Conservation (phyloP, 2,113 vertebrate genomes). For the Burhinus oedicnemus region DNA sequence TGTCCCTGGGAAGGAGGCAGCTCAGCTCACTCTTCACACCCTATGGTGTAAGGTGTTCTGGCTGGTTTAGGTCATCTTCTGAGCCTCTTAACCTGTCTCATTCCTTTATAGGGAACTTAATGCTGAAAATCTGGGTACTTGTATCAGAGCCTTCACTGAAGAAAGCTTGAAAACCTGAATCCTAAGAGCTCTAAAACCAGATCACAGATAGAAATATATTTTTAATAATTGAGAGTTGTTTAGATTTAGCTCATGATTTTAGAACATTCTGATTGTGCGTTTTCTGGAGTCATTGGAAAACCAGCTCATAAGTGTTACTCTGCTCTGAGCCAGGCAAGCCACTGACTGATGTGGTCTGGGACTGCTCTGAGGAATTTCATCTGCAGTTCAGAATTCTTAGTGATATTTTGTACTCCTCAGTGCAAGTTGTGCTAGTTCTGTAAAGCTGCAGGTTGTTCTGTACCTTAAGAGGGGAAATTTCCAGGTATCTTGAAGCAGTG, state of each 20-base stretch:
- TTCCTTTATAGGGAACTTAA: not conserved
- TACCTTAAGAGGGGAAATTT: not conserved
- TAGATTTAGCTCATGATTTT: not conserved
- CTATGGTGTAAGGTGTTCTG: accelerated
- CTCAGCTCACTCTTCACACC: not conserved
- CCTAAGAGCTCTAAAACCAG: not conserved
- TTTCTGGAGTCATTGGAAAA: not conserved
- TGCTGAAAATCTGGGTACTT: not conserved
- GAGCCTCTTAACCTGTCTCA: not conserved
- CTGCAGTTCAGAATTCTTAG: not conserved
- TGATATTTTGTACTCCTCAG: not conserved
- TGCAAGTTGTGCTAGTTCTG: not conserved
- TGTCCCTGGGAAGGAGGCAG: not conserved
- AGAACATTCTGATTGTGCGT: not conserved
- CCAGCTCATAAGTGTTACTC: not conserved
- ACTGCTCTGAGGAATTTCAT: not conserved
- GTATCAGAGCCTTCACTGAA: not conserved
- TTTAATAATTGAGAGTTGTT: not conserved
- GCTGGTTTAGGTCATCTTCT: not conserved
- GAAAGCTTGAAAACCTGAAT: not conserved
- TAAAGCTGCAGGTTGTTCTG: not conserved
- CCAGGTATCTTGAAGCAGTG: not conserved
- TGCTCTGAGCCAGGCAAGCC: not conserved
- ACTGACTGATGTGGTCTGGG: not conserved
- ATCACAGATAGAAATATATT: not conserved